Evolutionary conservation across 2,888 invertebrate genomes (phyloP).

Genomic region (Stictocephala bisonia): DNA sequence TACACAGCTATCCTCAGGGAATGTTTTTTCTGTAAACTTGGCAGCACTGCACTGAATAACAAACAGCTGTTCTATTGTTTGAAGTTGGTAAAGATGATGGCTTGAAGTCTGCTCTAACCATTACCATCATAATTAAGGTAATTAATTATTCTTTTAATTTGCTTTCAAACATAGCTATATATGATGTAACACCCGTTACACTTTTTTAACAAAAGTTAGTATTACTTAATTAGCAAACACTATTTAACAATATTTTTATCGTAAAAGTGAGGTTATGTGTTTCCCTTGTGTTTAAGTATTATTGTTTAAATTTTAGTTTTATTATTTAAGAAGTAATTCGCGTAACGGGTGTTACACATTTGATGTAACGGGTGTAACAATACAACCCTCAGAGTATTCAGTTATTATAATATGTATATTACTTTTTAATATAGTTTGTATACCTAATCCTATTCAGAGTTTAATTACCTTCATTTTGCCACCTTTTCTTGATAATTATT

Average conservation of each 20-base stretch:
- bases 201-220: constrained; percentile 31
- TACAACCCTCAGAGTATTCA: constrained; percentile 1
- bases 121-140: neutral
- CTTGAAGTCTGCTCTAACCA: constrained; percentile 1
- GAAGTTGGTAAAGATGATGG: no score
- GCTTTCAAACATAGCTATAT: neutral
- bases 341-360: constrained; percentile 30
- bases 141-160: constrained; percentile 13
- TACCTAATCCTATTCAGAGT: neutral
- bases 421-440: neutral
- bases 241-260: neutral
- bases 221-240: neutral
- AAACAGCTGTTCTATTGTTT: no score
- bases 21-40: no score
- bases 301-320: constrained; percentile 24
- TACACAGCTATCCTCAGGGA: no score
- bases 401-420: constrained; percentile 11
- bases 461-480: neutral
- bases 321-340: constrained; percentile 6
- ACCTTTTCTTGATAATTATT: neutral
- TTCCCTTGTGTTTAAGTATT: constrained; percentile 8
- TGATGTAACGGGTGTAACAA: constrained; percentile 25
- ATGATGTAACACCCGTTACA: constrained; percentile 25
- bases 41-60: no score
- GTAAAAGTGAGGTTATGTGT: constrained; percentile 37